Evolutionary conservation across 2,113 vertebrate species (phyloP).

Genomic region (Phalacrocorax brasilianus): DNA sequence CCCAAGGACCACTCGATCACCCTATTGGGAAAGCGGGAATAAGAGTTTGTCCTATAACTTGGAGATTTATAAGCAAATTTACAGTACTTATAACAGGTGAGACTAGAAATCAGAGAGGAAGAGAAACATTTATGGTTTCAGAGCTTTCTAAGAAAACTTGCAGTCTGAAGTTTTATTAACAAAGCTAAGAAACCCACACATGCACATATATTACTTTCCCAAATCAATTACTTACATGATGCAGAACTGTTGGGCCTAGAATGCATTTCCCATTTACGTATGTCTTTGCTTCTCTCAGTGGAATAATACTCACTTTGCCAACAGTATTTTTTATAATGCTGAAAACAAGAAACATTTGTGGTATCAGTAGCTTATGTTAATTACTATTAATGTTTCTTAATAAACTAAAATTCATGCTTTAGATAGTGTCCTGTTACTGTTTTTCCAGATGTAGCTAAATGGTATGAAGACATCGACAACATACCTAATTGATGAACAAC

Average conservation of each 20-base stretch:
- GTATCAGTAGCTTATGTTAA: background rate
- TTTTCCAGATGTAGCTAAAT: background rate
- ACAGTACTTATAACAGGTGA: background rate
- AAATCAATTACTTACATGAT: slow-evolving; percentile 82
- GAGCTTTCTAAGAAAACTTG: background rate
- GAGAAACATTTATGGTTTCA: background rate
- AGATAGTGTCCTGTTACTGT: background rate
- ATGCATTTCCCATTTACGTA: slow-evolving; percentile 89
- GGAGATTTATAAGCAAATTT: background rate
- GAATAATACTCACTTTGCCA: slow-evolving; percentile 82
- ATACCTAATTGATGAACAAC: background rate
- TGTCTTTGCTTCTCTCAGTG: slow-evolving; percentile 84
- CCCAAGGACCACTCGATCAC: slow-evolving; percentile 92
- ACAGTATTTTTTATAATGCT: slow-evolving; percentile 84
- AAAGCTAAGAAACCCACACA: background rate
- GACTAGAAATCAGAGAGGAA: background rate
- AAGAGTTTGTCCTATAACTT: background rate
- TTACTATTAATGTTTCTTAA: background rate
- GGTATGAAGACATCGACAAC: background rate
- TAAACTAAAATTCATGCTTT: background rate
- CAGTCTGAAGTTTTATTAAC: background rate
- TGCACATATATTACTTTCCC: background rate
- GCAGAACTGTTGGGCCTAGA: slow-evolving; percentile 79
- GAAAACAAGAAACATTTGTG: slow-evolving; percentile 10
- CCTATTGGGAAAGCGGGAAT: slow-evolving; percentile 64